Evolutionary conservation across 2,888 invertebrate genomes (phyloP).

Genomic region (Selenia dentaria): DNA sequence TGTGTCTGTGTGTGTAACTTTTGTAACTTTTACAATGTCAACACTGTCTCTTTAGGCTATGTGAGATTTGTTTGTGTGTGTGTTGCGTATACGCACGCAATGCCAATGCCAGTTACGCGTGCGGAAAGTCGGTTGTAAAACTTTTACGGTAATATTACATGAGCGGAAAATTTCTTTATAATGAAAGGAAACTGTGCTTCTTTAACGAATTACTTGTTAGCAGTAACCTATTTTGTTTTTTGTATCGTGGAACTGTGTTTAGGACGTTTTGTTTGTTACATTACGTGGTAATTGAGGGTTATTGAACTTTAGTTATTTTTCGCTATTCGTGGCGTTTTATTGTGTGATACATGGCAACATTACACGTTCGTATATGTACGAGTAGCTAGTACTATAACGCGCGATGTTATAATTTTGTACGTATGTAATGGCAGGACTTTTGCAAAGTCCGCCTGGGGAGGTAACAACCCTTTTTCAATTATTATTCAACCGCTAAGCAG

Average conservation of each 20-base stretch:
- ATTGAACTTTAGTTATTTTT: too few relatives aligned
- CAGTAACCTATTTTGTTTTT: constrained; percentile 28
- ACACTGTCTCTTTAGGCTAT: constrained; percentile 13
- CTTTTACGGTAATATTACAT: constrained; percentile 73
- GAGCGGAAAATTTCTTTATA: constrained; percentile 69
- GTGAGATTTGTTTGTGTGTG: constrained; percentile 51
- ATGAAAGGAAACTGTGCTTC: constrained; percentile 50
- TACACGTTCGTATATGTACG: too few relatives aligned
- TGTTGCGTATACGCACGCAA: constrained; percentile 81
- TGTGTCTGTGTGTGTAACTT: constrained; percentile 28
- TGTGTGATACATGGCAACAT: too few relatives aligned
- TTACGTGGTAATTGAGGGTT: background rate
- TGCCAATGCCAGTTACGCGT: constrained; percentile 77
- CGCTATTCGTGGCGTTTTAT: too few relatives aligned
- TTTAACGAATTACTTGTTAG: constrained; percentile 28
- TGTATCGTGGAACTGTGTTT: constrained; percentile 12
- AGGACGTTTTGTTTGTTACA: constrained; percentile 10
- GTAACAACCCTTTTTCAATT: too few relatives aligned
- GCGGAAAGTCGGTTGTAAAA: constrained; percentile 68
- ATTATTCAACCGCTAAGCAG: too few relatives aligned
- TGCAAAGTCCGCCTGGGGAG: too few relatives aligned
- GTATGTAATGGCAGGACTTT: too few relatives aligned
- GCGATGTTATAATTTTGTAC: too few relatives aligned
- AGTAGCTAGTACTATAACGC: too few relatives aligned
- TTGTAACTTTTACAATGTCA: constrained; percentile 19